Evolutionary conservation across 2,888 invertebrate genomes (phyloP).

Genomic region (Agriopis aurantiaria): DNA sequence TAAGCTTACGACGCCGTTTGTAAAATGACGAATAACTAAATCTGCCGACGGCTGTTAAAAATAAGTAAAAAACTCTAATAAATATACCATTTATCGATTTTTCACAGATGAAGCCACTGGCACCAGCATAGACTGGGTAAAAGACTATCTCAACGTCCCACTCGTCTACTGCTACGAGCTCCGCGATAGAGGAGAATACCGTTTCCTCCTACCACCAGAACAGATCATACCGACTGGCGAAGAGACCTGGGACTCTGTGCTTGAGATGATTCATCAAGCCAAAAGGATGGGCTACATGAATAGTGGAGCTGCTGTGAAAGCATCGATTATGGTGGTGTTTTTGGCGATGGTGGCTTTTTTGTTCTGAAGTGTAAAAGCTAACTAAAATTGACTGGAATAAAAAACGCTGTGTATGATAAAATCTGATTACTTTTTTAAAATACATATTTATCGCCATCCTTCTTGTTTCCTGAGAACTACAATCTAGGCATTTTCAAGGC

Average conservation of each 20-base stretch:
- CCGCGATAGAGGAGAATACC: conserved; percentile 88
- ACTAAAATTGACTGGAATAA: too few species aligned
- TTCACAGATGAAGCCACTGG: conserved; percentile 88
- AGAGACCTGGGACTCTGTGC: conserved; percentile 85
- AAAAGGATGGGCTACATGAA: conserved; percentile 71
- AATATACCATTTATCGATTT: not conserved
- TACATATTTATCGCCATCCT: too few species aligned
- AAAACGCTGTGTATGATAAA: not conserved
- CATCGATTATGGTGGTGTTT: conserved; percentile 33
- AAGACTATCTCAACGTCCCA: conserved; percentile 87
- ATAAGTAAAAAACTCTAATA: not conserved
- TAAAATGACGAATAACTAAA: too few species aligned
- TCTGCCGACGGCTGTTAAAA: too few species aligned
- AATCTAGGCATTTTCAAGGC: too few species aligned
- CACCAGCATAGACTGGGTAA: conserved; percentile 91
- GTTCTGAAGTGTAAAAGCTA: not conserved
- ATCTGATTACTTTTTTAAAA: too few species aligned
- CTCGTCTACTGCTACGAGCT: conserved; percentile 90
- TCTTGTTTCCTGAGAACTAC: too few species aligned
- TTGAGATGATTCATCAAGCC: conserved; percentile 72
- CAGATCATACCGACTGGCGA: conserved; percentile 88
- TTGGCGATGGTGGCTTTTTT: conserved; percentile 21
- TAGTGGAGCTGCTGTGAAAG: conserved; percentile 33
- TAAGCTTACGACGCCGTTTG: too few species aligned
- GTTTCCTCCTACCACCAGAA: conserved; percentile 89